Evolutionary conservation across 2,113 vertebrate genomes (phyloP).

Genomic region (Nannobrachium achirus): DNA sequence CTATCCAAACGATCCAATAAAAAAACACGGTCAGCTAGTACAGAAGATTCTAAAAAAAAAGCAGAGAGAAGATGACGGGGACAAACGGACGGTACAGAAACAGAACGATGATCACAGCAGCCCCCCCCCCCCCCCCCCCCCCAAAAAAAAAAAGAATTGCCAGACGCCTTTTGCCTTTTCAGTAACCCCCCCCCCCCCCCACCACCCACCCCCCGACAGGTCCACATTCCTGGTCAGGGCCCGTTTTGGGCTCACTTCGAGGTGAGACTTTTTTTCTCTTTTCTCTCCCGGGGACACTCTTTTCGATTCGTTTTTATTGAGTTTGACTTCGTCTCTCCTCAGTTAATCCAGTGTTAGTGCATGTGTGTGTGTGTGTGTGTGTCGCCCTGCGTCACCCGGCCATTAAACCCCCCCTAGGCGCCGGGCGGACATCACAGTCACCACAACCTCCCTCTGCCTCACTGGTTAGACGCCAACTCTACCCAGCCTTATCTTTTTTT

Average conservation of each 20-base stretch:
- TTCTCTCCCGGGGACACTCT: too few relatives aligned
- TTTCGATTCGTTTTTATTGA: neutral
- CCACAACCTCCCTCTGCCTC: constrained; percentile 54
- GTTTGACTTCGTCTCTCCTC: neutral
- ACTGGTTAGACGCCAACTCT: constrained; percentile 32
- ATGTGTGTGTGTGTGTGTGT: too few relatives aligned
- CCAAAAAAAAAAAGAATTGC: too few relatives aligned
- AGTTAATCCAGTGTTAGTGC: neutral
- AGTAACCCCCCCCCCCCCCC: constrained; percentile 30
- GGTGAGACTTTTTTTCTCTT: neutral
- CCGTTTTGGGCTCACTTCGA: neutral
- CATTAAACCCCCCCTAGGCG: neutral
- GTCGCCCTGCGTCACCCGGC: neutral
- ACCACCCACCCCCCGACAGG: neutral
- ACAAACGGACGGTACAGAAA: neutral
- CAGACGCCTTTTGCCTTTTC: constrained; percentile 34
- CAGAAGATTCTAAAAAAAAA: neutral
- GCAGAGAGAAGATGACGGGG: constrained; percentile 28
- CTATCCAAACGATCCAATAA: too few relatives aligned
- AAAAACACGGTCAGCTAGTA: too few relatives aligned
- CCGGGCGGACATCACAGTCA: constrained; percentile 9
- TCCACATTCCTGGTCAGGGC: too few relatives aligned
- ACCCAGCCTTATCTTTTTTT: constrained; percentile 41
- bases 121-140: constrained; percentile 11
- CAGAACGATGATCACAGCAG: neutral